Conservation (phyloP, 2,888 invertebrate species). For the Leptarthrus brevirostris region DNA sequence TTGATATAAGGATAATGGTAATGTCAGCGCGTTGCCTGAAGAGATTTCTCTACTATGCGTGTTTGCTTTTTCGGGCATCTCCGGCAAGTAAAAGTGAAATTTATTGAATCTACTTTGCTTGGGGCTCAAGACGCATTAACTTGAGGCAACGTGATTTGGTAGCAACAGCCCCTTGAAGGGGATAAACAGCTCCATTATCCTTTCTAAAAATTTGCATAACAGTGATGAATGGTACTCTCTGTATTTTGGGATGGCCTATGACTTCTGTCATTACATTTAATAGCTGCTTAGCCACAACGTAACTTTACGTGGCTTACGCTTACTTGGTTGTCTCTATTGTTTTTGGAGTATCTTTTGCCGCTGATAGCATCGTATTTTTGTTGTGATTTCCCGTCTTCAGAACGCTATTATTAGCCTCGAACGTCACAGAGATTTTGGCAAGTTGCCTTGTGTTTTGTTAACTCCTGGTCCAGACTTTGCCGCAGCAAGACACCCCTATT, state of each 20-base stretch:
- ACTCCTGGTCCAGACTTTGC: neutral
- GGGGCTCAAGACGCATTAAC: too few relatives aligned
- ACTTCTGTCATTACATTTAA: neutral
- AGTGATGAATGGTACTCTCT: too few relatives aligned
- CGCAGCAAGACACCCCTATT: too few relatives aligned
- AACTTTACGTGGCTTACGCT: neutral
- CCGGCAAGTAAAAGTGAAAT: neutral
- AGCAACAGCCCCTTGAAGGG: neutral
- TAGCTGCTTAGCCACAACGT: neutral
- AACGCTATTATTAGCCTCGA: constrained; percentile 21
- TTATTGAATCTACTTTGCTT: constrained; percentile 6
- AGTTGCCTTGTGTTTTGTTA: constrained; percentile 7
- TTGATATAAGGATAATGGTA: constrained; percentile 15
- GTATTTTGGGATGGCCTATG: neutral
- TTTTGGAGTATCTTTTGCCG: neutral
- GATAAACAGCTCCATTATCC: neutral
- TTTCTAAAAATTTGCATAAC: too few relatives aligned
- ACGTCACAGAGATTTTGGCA: constrained; percentile 35
- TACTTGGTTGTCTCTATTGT: constrained; percentile 5
- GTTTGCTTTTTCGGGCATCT: neutral
- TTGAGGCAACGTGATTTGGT: too few relatives aligned
- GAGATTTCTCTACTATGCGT: neutral
- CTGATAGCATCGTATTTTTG: constrained; percentile 35
- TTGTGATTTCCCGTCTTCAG: constrained; percentile 32
- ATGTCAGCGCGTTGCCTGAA: neutral